phyloP scores from a whole-genome alignment of 1,140 invertebrate species.

The Drosophila kanapiae region DNA sequence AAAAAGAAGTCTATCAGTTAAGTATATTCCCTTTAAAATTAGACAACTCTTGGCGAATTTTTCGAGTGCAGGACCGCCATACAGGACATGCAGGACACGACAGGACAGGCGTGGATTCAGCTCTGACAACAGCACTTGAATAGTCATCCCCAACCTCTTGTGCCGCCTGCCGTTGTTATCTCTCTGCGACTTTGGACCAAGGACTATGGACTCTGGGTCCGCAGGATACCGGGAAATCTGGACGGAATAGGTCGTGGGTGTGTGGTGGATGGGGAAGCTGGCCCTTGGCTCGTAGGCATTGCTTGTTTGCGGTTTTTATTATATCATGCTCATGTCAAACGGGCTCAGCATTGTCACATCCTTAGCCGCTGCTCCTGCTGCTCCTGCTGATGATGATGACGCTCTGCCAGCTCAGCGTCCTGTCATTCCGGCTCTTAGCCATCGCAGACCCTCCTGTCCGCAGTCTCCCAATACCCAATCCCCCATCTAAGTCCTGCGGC shows the following conservation, averaged over 20 bases:
- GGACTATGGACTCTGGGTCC: conserved; percentile 5
- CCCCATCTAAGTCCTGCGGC: conserved; percentile 30
- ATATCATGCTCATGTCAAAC: conserved; percentile 80
- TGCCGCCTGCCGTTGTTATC: conserved; percentile 21
- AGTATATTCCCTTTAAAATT: not conserved
- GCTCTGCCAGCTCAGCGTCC: conserved; percentile 72
- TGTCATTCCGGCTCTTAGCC: conserved; percentile 59
- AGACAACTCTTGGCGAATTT: not conserved
- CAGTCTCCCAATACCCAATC: conserved; percentile 14
- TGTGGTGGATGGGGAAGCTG: not conserved
- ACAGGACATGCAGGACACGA: conserved; percentile 15
- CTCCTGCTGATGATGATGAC: conserved; percentile 4
- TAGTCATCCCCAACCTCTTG: conserved; percentile 12
- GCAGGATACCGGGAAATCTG: not conserved
- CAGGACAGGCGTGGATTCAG: conserved; percentile 3
- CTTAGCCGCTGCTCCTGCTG: conserved; percentile 38
- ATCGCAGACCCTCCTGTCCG: not conserved
- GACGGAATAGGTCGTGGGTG: not conserved
- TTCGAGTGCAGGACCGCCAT: not conserved
- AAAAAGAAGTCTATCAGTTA: too few species aligned
- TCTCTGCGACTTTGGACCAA: conserved; percentile 21
- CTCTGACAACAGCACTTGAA: conserved; percentile 52
- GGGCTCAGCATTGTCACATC: conserved; percentile 78
- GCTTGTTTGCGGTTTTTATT: conserved; percentile 82
- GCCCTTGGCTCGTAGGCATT: conserved; percentile 51